A percentile compares a stretch with the other conserved stretches of the same genome.
Conservation (phyloP, 1,140 invertebrate species). For the Spodoptera frugiperda region DNA sequence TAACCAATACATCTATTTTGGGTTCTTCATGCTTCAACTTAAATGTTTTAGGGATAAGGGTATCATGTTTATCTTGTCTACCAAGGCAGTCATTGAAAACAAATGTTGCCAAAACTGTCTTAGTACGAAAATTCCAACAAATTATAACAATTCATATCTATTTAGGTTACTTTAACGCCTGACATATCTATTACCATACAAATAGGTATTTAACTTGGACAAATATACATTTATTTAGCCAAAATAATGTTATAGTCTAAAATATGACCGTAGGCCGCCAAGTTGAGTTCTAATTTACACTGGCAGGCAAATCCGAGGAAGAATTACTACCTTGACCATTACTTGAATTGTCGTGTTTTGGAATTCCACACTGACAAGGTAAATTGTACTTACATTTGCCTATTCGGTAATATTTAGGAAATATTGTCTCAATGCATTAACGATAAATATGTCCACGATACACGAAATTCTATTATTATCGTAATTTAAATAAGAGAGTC, state of each 20-base stretch:
- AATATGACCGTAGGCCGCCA: conserved; percentile 19
- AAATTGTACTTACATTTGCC: neutral
- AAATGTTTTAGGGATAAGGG: too few relatives aligned
- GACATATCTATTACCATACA: conserved; percentile 32
- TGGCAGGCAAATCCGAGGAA: conserved; percentile 2
- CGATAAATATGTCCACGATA: too few relatives aligned
- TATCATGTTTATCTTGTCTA: too few relatives aligned
- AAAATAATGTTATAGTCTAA: conserved; percentile 24
- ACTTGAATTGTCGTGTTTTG: conserved; percentile 5
- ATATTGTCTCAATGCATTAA: too few relatives aligned
- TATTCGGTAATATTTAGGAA: too few relatives aligned
- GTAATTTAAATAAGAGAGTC: too few relatives aligned
- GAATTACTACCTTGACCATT: conserved; percentile 22
- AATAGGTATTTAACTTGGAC: conserved; percentile 32
- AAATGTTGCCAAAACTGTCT: neutral
- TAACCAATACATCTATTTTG: too few relatives aligned
- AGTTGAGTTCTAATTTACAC: conserved; percentile 3
- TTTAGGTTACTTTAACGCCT: conserved; percentile 14
- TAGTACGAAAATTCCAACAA: neutral
- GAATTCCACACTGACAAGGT: conserved; percentile 10
- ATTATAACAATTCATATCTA: conserved; percentile 5
- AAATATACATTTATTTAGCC: conserved; percentile 37
- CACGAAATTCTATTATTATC: too few relatives aligned
- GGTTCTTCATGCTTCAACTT: too few relatives aligned
- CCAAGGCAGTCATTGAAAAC: too few relatives aligned